Percentiles rank a stretch among this genome's conserved stretches.
Conservation (phyloP, 2,113 vertebrate species). For the Mystacornis crossleyi region DNA sequence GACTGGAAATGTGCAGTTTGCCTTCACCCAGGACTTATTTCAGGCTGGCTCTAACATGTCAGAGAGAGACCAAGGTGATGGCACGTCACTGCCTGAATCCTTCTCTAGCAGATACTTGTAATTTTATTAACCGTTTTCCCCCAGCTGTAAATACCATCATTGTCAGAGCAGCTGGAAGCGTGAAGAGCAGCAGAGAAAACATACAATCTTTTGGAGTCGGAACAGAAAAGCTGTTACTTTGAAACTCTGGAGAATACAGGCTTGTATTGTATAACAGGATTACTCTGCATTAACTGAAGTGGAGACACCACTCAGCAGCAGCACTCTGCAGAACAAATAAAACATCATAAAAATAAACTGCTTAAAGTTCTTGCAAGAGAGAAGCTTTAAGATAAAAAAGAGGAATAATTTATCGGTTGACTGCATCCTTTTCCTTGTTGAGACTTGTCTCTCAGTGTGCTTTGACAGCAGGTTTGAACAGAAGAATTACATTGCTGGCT, state of each 20-base stretch:
- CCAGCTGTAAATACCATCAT: conserved; percentile 2
- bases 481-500: not conserved
- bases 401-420: not conserved
- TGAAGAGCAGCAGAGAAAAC: not conserved
- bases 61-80: not conserved
- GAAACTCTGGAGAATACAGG: conserved; percentile 21
- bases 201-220: not conserved
- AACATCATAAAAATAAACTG: not conserved
- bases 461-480: not conserved
- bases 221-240: conserved; percentile 18
- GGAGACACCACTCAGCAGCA: not conserved
- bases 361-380: not conserved
- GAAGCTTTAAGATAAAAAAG: not conserved
- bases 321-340: not conserved
- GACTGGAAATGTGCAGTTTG: not conserved
- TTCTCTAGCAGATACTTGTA: not conserved
- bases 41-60: not conserved
- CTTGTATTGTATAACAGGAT: not conserved
- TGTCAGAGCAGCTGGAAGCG: not conserved
- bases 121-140: conserved; percentile 27
- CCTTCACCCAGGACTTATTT: not conserved
- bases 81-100: not conserved
- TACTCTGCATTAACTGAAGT: not conserved
- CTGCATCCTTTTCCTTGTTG: not conserved
- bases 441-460: not conserved